A percentile compares a stretch with the other conserved stretches of the same genome.
These are phyloP conservation scores for Drosophila willistoni DNA, from an alignment of 1,140 invertebrate genomes.

Conservation along the genomic window DNA sequence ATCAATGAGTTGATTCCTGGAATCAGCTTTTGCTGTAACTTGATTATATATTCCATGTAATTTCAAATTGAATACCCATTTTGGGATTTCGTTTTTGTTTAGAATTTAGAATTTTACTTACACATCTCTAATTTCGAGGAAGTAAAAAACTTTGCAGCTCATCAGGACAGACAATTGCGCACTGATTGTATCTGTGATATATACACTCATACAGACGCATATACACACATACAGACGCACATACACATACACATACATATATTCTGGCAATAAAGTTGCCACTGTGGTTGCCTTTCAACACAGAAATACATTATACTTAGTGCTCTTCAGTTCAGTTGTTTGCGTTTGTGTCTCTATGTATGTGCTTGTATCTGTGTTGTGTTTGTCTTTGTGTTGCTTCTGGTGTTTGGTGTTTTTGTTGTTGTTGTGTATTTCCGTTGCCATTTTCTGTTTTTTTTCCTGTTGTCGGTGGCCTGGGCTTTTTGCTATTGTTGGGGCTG, in stretches of 20 bases:
- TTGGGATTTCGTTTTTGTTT: background rate
- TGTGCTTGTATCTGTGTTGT: constrained; percentile 9
- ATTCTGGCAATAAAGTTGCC: constrained; percentile 68
- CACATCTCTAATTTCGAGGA: constrained; percentile 11
- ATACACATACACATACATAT: constrained; percentile 3
- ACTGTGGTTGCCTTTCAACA: constrained; percentile 70
- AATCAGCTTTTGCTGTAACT: background rate
- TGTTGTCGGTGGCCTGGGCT: constrained; percentile 11
- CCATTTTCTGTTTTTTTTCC: constrained; percentile 40
- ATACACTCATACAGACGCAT: constrained; percentile 34
- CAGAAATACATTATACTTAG: constrained; percentile 76
- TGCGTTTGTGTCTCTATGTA: constrained; percentile 28
- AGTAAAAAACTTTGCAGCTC: constrained; percentile 49
- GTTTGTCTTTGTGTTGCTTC: constrained; percentile 40
- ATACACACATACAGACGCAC: background rate
- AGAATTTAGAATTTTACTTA: background rate
- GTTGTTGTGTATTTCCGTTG: constrained; percentile 51
- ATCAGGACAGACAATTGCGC: constrained; percentile 78
- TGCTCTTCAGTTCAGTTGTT: constrained; percentile 49
- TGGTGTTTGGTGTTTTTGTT: constrained; percentile 36
- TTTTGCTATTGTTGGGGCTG: constrained; percentile 41
- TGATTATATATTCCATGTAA: background rate
- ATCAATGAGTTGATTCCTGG: no score
- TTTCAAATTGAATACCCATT: background rate
- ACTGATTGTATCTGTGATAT: constrained; percentile 73